Conservation (phyloP, 2,113 vertebrate species). For the Eurypyga helias region DNA sequence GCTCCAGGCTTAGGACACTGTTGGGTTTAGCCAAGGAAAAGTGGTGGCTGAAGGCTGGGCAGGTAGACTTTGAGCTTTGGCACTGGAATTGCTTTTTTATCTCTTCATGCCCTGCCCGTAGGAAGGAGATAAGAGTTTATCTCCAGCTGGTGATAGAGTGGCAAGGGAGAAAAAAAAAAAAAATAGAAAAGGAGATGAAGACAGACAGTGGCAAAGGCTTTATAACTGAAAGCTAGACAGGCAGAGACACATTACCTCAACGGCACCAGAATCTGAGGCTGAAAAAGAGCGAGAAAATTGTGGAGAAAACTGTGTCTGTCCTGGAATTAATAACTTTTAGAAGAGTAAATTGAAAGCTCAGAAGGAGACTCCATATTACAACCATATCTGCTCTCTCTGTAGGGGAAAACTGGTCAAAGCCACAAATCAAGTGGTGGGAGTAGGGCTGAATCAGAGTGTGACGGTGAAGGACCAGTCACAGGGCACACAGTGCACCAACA, state of each 20-base stretch:
- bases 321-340: conserved; percentile 3
- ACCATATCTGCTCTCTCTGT: background rate
- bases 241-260: background rate
- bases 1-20: background rate
- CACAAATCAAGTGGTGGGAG: background rate
- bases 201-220: background rate
- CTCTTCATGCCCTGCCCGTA: background rate
- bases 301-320: background rate
- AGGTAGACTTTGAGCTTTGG: background rate
- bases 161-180: background rate
- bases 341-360: background rate
- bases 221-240: background rate
- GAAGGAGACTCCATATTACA: background rate
- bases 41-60: background rate
- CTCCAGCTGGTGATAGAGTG: background rate
- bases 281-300: background rate
- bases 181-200: background rate
- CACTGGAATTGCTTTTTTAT: conserved; percentile 36
- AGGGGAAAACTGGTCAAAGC: background rate
- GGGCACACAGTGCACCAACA: background rate
- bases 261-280: background rate
- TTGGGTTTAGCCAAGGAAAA: background rate
- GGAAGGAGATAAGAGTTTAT: conserved; percentile 6
- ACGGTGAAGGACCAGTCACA: background rate
- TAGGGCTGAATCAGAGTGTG: background rate